Percentiles rank a stretch among this genome's conserved stretches.
Evolutionary conservation across 53 echinoderm and acorn worm genomes (phyloP).

Genomic region (Actinopyga echinites): DNA sequence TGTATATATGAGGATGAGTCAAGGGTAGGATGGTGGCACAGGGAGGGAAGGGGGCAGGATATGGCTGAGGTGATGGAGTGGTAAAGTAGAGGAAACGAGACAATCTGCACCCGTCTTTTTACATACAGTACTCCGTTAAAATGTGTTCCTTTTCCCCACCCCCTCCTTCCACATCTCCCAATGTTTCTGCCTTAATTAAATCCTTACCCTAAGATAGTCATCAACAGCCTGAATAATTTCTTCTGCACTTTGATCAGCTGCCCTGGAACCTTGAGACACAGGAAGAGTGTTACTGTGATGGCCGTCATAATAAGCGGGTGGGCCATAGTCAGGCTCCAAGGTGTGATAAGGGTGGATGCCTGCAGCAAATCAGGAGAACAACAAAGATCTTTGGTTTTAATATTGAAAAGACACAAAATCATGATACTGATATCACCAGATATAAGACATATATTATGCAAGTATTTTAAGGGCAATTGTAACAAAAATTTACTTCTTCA

Average conservation of each 20-base stretch:
- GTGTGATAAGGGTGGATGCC: conserved; percentile 46
- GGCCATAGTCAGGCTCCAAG: conserved; percentile 31
- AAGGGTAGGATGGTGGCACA: too few relatives aligned
- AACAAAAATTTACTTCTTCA: background rate
- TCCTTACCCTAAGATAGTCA: conserved; percentile 32
- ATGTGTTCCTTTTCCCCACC: too few relatives aligned
- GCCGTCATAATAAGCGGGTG: conserved; percentile 33
- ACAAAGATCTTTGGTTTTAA: too few relatives aligned
- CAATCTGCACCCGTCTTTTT: too few relatives aligned
- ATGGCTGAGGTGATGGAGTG: too few relatives aligned
- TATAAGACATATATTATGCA: too few relatives aligned
- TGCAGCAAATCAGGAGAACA: background rate
- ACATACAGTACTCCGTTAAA: too few relatives aligned
- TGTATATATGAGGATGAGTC: too few relatives aligned
- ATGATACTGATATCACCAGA: too few relatives aligned
- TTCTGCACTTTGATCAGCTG: conserved; percentile 22
- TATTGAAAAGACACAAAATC: too few relatives aligned
- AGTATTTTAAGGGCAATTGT: too few relatives aligned
- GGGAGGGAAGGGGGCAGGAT: too few relatives aligned
- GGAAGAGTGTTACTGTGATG: conserved; percentile 7
- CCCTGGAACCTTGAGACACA: background rate
- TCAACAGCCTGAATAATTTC: conserved; percentile 42
- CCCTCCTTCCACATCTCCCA: background rate
- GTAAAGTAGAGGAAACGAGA: background rate
- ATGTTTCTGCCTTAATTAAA: background rate